These are phyloP conservation scores for Drosophila infuscata DNA, from an alignment of 2,888 invertebrate species.

Conservation along the genomic window DNA sequence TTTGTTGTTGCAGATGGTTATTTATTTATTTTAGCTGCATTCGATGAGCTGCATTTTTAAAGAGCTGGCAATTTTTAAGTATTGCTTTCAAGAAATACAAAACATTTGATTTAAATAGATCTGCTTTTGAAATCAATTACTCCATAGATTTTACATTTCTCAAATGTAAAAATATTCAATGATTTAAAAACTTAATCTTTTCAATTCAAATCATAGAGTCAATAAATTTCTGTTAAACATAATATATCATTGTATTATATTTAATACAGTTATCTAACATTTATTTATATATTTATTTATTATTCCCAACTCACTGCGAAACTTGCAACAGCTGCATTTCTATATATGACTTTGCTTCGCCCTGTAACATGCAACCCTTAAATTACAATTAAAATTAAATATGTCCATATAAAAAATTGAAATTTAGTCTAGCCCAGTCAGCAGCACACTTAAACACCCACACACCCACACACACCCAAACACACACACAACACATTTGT, in stretches of 20 bases:
- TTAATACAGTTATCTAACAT: not conserved
- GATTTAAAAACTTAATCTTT: not conserved
- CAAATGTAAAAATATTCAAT: not conserved
- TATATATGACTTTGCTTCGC: not conserved
- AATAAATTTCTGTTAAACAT: not conserved
- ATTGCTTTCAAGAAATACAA: not conserved
- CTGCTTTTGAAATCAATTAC: not conserved
- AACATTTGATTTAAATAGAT: not conserved
- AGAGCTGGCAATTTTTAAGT: not conserved
- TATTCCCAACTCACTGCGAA: not conserved
- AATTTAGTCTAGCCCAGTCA: conserved; percentile 51
- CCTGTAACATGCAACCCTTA: not conserved
- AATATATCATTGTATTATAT: not conserved
- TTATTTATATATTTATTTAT: not conserved
- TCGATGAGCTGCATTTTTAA: not conserved
- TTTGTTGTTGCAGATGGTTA: conserved; percentile 19
- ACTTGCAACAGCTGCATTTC: not conserved
- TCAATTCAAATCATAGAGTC: not conserved
- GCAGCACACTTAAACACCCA: conserved; percentile 21
- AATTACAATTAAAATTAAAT: conserved; percentile 49
- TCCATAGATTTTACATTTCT: not conserved
- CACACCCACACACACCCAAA: not conserved
- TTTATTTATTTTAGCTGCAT: conserved; percentile 21
- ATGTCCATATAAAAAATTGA: conserved; percentile 31
- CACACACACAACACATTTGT: conserved; percentile 9